phyloP scores from a whole-genome alignment of 2,113 vertebrate genomes.

The Nansenia antarctica region DNA sequence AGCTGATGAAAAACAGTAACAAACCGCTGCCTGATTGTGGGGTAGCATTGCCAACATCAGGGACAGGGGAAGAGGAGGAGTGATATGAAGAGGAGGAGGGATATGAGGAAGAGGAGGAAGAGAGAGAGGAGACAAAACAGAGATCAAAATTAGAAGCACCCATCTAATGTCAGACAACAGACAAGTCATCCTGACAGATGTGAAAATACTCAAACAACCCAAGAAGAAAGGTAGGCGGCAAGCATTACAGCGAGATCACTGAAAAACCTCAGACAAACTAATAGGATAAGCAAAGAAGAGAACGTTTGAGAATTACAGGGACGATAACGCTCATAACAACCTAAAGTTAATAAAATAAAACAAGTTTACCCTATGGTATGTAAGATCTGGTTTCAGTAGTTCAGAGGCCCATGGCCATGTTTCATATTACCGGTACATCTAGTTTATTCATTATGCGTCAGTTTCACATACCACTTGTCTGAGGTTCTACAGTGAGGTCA shows the following conservation, averaged over 20 bases:
- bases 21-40: slow-evolving; percentile 90
- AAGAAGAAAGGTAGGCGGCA: slow-evolving; percentile 33
- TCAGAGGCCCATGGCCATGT: too few relatives aligned
- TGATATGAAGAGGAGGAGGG: slow-evolving; percentile 58
- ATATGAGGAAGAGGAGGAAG: slow-evolving; percentile 57
- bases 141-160: slow-evolving; percentile 57
- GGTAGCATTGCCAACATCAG: slow-evolving; percentile 79
- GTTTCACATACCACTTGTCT: not conserved
- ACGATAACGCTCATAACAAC: too few relatives aligned
- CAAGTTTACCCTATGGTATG: too few relatives aligned
- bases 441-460: too few relatives aligned
- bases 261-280: not conserved
- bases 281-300: too few relatives aligned
- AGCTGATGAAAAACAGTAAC: slow-evolving; percentile 80
- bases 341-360: too few relatives aligned
- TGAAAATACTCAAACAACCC: too few relatives aligned
- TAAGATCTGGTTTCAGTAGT: too few relatives aligned
- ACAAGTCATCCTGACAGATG: slow-evolving; percentile 41
- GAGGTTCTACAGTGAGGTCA: slow-evolving; percentile 9
- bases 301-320: too few relatives aligned
- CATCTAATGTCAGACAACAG: slow-evolving; percentile 36
- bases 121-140: slow-evolving; percentile 62
- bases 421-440: too few relatives aligned
- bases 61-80: slow-evolving; percentile 62
- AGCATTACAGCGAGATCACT: not conserved